Evolutionary conservation across 2,888 invertebrate genomes (phyloP), one percentile per base, ranked within the genome.

Genomic region (Campoplex capitator): DNA sequence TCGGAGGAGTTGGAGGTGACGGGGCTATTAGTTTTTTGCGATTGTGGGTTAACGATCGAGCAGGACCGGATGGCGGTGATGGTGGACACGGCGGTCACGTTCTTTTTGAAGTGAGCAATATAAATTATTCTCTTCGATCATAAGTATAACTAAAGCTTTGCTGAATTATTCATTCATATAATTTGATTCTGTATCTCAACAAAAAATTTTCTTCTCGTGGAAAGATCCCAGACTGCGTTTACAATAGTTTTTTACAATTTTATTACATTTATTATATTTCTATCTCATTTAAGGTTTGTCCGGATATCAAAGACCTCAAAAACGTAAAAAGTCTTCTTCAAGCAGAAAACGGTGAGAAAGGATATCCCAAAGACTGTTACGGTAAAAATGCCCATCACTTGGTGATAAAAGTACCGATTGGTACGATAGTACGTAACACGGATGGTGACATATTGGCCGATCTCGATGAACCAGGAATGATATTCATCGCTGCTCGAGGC

Each of bases 21-120:
- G 99, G 99, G 0, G 97, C 97, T 90, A 96, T 99, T 81, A 98
- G 98, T 0, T 99, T 99, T 93, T 95, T 98, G 8, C 96, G 97
- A 87, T 95, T 97, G 11, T 98, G 97, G 96, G 95, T 96, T 79
- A 98, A 98, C 91, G 99, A 98, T 88, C 96, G 96, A 83, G 99
- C 98, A 0, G 99, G 99, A 0, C 99, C 99, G 0, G 98, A 98
- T 94, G 99, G 99, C 0, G 99, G 99, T 0, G 98, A 99, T 94
- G 99, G 99, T 0, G 99, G 99, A 0, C 96, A 98, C 93, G 99
- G 99, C 0, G 99, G 98, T 0, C 99, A 99, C 95, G 97, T 99
- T 1, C 96, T 99, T 81, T 97, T 99, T 88, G 95, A 96, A 95
- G 96, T 96, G 91, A 86, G 83, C 32, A 16, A 32, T 13, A 58